These are phyloP conservation scores for Tyria jacobaeae DNA, from an alignment of 2,888 invertebrate genomes.

Conservation along the genomic window DNA sequence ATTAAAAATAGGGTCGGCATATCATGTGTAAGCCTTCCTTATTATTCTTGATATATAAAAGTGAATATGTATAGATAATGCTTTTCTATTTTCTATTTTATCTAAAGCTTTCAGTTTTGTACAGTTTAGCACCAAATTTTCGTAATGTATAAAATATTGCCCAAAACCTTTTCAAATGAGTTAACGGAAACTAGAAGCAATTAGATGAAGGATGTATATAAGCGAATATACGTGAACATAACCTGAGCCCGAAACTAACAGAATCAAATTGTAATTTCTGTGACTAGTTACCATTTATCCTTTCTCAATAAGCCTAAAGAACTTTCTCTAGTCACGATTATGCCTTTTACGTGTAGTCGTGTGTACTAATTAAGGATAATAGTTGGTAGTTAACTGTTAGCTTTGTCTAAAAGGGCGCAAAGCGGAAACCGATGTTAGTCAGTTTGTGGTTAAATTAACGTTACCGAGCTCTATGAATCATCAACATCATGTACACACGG, in stretches of 20 bases:
- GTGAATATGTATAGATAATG: too few relatives aligned
- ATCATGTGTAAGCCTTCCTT: too few relatives aligned
- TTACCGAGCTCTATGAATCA: constrained; percentile 14
- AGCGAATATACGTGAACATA: constrained; percentile 17
- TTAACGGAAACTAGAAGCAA: constrained; percentile 14
- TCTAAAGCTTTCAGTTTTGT: not conserved
- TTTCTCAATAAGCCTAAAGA: constrained; percentile 21
- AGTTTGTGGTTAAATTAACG: constrained; percentile 17
- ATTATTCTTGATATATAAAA: too few relatives aligned
- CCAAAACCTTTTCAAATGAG: constrained; percentile 6
- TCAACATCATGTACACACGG: not conserved
- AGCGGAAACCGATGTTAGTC: constrained; percentile 13
- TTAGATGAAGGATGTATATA: constrained; percentile 5
- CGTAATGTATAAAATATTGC: not conserved
- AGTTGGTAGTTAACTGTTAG: constrained; percentile 44
- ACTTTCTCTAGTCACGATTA: constrained; percentile 46
- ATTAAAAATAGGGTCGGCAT: too few relatives aligned
- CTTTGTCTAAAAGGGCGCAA: constrained; percentile 35
- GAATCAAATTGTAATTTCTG: constrained; percentile 18
- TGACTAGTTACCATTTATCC: constrained; percentile 14
- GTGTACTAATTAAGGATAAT: constrained; percentile 54
- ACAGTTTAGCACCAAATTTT: not conserved
- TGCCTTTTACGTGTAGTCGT: constrained; percentile 41
- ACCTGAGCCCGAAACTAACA: not conserved
- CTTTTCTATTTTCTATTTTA: too few relatives aligned